Evolutionary conservation across 1,140 invertebrate species (phyloP), one percentile per base, ranked within the genome.

Genomic region (Chrysoperla carnea): DNA sequence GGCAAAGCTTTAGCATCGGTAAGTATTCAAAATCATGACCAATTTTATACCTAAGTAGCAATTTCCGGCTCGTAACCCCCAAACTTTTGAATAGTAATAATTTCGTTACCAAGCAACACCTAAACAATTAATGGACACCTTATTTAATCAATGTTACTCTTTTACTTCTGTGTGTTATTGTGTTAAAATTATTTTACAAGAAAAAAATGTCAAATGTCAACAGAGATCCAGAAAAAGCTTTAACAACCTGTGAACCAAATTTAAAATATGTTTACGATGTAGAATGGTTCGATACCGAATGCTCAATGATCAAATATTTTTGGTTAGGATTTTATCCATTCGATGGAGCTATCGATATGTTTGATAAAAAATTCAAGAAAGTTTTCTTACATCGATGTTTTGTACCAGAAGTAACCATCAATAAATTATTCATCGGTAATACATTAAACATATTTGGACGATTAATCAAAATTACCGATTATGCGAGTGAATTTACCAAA

Each of bases 1-100:
- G 81, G 78, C 52, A 88, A 86, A 65, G 78, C 80, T 39, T 65
- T 85, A 52, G 79, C 81, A 52, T 80, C 81, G 50, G 79, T 81
- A 68, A 74, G 62, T 67, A 52, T 41, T 43, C 53, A 45, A 50
- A 53, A 45, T 39, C 39, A 44, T 59, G n/a, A 42, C 52, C 55
- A 40, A 33, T 33, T 33, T 33, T 11, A 33, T 11, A 8, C 7
- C 31, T 33, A 33, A 33, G 7, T 8, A 7, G 7, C 7, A 8
- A 11, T 33, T 33, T 11, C 7, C 11, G 11, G 11, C 31, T 8
- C 31, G 7, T 7, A 41, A 62, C 64, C 39, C 62, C 64, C 27
- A 59, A 58, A 36, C 6, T 9, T n/a, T n/a, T n/a, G n/a, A n/a
- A n/a, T n/a, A n/a, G n/a, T n/a, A n/a, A n/a, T n/a, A n/a, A 23